A percentile compares a stretch with the other conserved stretches of the same genome.
Evolutionary conservation across 2,797 vertebrate genomes (phyloP).

Genomic region (Tenualosa ilisha): DNA sequence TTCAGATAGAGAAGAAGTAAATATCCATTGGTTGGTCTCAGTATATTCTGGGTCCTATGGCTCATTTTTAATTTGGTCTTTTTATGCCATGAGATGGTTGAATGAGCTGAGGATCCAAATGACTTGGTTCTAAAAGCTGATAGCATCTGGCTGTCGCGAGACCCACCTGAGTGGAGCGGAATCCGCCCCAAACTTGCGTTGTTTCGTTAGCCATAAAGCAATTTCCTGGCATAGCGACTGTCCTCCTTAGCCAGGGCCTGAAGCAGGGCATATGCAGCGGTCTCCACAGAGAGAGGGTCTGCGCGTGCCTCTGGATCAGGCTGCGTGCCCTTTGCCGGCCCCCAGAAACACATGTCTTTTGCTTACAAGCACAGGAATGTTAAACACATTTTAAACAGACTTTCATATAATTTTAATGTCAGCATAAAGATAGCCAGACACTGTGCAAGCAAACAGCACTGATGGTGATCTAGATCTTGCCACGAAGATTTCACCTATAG

Average conservation of each 20-base stretch:
- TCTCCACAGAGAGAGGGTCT: constrained; percentile 60
- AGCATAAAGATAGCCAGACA: too few relatives aligned
- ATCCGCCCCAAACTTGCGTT: constrained; percentile 69
- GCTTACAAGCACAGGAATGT: constrained; percentile 38
- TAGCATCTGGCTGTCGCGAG: neutral
- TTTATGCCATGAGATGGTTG: neutral
- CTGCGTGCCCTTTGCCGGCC: neutral
- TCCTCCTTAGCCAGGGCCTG: constrained; percentile 57
- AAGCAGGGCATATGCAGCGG: constrained; percentile 67
- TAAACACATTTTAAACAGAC: neutral
- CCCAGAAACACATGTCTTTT: constrained; percentile 65
- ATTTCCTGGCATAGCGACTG: constrained; percentile 43
- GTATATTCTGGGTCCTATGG: neutral
- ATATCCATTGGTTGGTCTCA: neutral
- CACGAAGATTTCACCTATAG: too few relatives aligned
- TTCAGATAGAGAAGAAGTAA: constrained; percentile 36
- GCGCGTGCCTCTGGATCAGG: constrained; percentile 40
- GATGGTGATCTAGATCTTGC: neutral
- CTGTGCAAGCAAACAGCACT: too few relatives aligned
- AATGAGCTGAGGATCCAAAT: neutral
- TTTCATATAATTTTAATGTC: neutral
- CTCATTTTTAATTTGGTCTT: neutral
- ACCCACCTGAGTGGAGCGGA: constrained; percentile 70
- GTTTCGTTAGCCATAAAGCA: constrained; percentile 64
- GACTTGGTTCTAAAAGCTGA: neutral